Base-by-base conservation (phyloP, 2,113 vertebrate genomes). In the Triplophysa dalaica region DNA sequence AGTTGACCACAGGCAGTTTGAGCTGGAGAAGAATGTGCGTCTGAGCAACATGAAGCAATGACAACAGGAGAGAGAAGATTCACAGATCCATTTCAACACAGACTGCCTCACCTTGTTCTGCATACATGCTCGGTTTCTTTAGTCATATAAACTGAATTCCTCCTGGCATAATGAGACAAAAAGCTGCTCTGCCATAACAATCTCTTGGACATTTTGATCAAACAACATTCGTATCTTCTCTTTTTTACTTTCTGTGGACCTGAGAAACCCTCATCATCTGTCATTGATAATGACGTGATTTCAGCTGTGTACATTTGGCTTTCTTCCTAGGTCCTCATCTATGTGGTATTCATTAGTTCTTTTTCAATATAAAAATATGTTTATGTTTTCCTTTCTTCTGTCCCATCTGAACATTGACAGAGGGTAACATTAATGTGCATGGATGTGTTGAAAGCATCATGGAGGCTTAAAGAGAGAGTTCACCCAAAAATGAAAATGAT, bases 1-100 rank as follows among this genome's bases (percentile, higher is more conserved):
- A 0, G 97, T 99, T 38, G 97, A 99, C 90, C 95, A 97, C 86
- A 94, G 97, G 16, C 96, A 96, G 88, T 99, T 99, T 12, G 94
- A 99, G 90, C 91, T 93, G 2, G 97, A 99, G 73, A 95, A 95
- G 0, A 92, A 91, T 66, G 89, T 99, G 82, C 92, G 98, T 29
- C 92, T 98, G 80, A 97, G 86, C 93, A 98, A 96, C 88, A 96
- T 98, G 95, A 99, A 99, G 81, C 94, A 83, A 85, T 98, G 90
- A 94, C 84, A 75, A 16, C 13, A 60, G 16, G 54, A 63, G 43
- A 64, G 24, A 73, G 73, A 73, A 64, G 29, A 56, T 38, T 69
- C 50, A 76, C 69, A 22, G 43, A 22, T 48, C 33, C 62, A 62
- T 60, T 48, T 72, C 22, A 63, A 66, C 68, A 75, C 66, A 65